A percentile compares a stretch with the other conserved stretches of the same genome.
phyloP scores from a whole-genome alignment of 2,797 vertebrate species.

The Sebastes ruberrimus region DNA sequence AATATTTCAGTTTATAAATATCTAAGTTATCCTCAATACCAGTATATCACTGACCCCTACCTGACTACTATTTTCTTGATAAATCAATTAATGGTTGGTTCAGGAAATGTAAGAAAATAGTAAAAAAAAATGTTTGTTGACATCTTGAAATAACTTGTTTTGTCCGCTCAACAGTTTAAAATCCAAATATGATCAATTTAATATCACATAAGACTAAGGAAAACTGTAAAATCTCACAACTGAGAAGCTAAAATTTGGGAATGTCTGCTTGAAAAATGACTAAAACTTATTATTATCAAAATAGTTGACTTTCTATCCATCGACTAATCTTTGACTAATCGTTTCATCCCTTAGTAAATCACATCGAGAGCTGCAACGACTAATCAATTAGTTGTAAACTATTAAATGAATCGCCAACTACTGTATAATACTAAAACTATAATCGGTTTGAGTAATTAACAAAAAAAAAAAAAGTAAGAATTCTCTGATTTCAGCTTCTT shows the following conservation, averaged over 20 bases:
- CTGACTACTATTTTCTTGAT: background rate
- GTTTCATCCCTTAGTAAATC: background rate
- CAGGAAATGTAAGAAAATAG: background rate
- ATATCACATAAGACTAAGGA: background rate
- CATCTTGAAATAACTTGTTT: background rate
- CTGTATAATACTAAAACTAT: too few species aligned
- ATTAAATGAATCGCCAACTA: too few species aligned
- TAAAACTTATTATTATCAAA: too few species aligned
- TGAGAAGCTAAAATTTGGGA: background rate
- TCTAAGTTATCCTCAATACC: background rate
- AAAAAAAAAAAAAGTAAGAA: fast-evolving
- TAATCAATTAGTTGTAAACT: fast-evolving
- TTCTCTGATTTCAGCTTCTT: too few species aligned
- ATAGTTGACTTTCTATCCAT: too few species aligned
- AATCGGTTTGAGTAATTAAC: too few species aligned
- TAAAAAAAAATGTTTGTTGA: background rate
- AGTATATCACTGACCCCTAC: background rate
- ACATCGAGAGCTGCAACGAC: background rate
- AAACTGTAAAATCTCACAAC: background rate
- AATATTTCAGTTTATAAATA: background rate
- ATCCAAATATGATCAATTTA: background rate
- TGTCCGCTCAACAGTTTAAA: background rate
- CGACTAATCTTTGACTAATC: too few species aligned
- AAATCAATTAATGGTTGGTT: background rate
- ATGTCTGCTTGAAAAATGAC: background rate